Evolutionary conservation across 2,797 vertebrate species (phyloP), one percentile per base, ranked within the genome.

Genomic region (Anomalospiza imberbis): DNA sequence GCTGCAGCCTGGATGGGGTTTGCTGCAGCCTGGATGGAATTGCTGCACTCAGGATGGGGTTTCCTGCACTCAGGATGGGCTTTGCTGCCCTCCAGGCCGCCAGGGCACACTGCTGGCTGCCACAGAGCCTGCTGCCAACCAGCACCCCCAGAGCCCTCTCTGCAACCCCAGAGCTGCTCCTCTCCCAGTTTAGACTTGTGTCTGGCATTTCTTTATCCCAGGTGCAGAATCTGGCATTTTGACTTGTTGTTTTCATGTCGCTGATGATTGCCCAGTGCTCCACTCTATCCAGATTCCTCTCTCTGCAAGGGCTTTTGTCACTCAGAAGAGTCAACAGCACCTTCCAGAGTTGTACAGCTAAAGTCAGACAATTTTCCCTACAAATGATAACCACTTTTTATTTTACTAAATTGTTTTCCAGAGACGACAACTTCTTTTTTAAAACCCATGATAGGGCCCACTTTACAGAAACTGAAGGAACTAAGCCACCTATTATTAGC

Each of bases 361-460:
- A 55, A 24, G 5, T 73, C 11, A 8, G 19, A 34, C 22, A 4
- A 44, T 70, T 81, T 61, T 58, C 29, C 22, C 31, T 61, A 34
- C 14, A 70, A 80, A 42, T 20, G 0, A 42, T 40, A 79, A 29
- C 10, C 7, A 26, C 22, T 36, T 76, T 45, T 68, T 55, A 24
- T 65, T 36, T n/a, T 22, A 40, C 4, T 40, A 36, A 62, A n/a
- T 44, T 53, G 13, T 60, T 89, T 72, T 54, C 24, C 20, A 84
- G 45, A 55, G 7, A 61, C 7, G 22, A 40, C 67, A 40, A 4
- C 31, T 3, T 40, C 47, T 72, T 34, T 72, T 31, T 70, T n/a
- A 6, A 2, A 32, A 8, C 7, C 5, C 10, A 28, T 4, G 8
- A 51, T 29, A 54, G 5, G 5, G 20, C 7, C 38, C 6, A 8